Percentiles rank a stretch among this genome's conserved stretches.
phyloP scores from a whole-genome alignment of 2,113 vertebrate species.

The Cromileptes altivelis region DNA sequence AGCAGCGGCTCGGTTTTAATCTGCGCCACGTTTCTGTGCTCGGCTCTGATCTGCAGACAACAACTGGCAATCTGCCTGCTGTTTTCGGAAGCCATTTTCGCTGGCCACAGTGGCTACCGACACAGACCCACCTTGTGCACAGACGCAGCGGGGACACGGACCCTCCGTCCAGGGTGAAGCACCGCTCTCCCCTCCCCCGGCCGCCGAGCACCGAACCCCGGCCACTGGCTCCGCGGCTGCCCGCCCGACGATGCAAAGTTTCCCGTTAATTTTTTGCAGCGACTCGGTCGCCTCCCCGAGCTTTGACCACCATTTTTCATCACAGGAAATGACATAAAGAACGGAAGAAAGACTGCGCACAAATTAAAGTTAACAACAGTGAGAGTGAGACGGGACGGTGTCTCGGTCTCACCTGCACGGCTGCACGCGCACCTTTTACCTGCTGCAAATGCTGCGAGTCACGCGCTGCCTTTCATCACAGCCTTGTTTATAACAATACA shows the following conservation, averaged over 20 bases:
- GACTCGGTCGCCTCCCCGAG: slow-evolving; percentile 89
- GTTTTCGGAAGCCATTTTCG: slow-evolving; percentile 89
- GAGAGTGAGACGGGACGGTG: background rate
- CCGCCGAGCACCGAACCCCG: slow-evolving; percentile 21
- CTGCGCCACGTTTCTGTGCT: slow-evolving; percentile 42
- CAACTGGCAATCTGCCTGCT: slow-evolving; percentile 77
- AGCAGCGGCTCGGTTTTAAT: background rate
- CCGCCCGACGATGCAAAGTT: slow-evolving; percentile 83
- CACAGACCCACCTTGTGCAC: slow-evolving; percentile 87
- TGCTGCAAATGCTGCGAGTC: too few relatives aligned
- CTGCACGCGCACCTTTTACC: too few relatives aligned
- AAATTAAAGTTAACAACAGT: slow-evolving; percentile 60
- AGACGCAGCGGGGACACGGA: slow-evolving; percentile 43
- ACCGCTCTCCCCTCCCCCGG: background rate
- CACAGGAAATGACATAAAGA: slow-evolving; percentile 97
- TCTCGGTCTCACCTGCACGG: background rate
- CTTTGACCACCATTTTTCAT: slow-evolving; percentile 96
- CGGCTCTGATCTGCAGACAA: slow-evolving; percentile 58
- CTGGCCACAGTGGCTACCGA: slow-evolving; percentile 90
- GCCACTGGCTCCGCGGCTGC: slow-evolving; percentile 33
- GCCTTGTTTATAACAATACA: too few relatives aligned
- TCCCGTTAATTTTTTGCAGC: slow-evolving; percentile 65
- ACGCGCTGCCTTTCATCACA: too few relatives aligned
- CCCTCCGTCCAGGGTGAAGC: slow-evolving; percentile 26
- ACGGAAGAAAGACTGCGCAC: slow-evolving; percentile 89